Base-by-base conservation (phyloP, 1,140 invertebrate genomes). In the Prorops nasuta region DNA sequence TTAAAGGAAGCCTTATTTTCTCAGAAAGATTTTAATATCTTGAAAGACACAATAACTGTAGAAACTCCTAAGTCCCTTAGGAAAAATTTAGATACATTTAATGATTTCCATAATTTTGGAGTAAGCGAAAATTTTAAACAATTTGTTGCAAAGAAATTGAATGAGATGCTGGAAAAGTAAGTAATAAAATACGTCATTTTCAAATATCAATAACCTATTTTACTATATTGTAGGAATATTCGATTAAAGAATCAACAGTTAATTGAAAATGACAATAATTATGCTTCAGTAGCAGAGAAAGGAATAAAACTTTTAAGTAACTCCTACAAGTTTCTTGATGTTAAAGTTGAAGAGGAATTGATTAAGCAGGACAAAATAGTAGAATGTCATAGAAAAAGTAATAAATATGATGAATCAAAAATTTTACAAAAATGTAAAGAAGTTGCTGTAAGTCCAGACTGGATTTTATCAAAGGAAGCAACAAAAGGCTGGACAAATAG, bases 231-330 rank as follows among this genome's bases (percentile, higher is more conserved):
- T 15, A 67, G 64, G 39, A 39, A 40, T 6, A 60, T 66, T 17
- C 3, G 45, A 24, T 2, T 52, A 32, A 35, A 53, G 9, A 20
- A 48, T 1, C 31, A 20, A 2, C 28, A 48, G 15, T 31, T 3
- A 36, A 42, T 8, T 32, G 47, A 17, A 12, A 38, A 10, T 12
- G 20, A 47, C 1, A 32, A 38, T 6, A 44, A 35, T 32, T 42
- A 12, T 36, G 44, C 10, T 8, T 34, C n/a, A 22, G 45, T 47
- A 10, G 17, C 14, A 17, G 18, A 46, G 31, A 17, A 9, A 19
- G 65, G 71, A 19, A 64, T 74, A 54, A 66, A 57, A 41, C 52
- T 74, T 8, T 34, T 74, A 3, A 66, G 34, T 42, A 43, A 44
- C 3, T 70, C 67, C 0, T 40, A 36, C 19, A 37, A 49, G 22